These are phyloP conservation scores for Dicranocentrus wangi DNA, from an alignment of 2,888 invertebrate species.

Conservation along the genomic window DNA sequence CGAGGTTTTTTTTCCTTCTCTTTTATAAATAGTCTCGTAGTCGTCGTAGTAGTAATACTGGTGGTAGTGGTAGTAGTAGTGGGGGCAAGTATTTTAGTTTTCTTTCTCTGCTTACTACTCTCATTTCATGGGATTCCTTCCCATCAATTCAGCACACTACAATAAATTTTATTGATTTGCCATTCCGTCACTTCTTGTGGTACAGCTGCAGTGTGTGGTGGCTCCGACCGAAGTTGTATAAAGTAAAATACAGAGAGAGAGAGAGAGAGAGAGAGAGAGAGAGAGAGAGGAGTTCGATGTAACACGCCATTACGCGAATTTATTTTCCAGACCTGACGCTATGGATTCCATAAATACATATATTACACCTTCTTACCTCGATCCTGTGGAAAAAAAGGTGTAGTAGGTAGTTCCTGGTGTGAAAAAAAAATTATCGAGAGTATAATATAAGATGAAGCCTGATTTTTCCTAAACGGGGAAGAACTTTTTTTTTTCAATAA, in stretches of 20 bases:
- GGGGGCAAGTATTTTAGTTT: conserved; percentile 30
- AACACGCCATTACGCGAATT: conserved; percentile 43
- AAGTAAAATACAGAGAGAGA: too few relatives aligned
- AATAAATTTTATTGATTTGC: conserved; percentile 73
- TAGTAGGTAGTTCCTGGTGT: too few relatives aligned
- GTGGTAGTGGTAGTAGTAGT: neutral
- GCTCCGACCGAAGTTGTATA: neutral
- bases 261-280: neutral
- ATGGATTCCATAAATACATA: conserved; percentile 50
- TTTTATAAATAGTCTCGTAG: too few relatives aligned
- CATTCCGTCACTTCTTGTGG: conserved; percentile 65
- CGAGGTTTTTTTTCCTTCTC: conserved; percentile 11
- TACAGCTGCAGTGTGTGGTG: neutral
- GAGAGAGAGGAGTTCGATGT: conserved; percentile 4
- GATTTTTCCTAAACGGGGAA: too few relatives aligned
- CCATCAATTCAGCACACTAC: conserved; percentile 73
- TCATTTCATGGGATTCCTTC: conserved; percentile 70
- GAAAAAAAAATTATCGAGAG: too few relatives aligned
- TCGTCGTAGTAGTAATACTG: neutral
- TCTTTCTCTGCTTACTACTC: conserved; percentile 39
- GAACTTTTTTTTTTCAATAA: too few relatives aligned
- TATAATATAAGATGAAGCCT: too few relatives aligned
- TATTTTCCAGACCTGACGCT: conserved; percentile 23
- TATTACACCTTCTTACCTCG: conserved; percentile 30
- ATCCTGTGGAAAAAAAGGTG: too few relatives aligned